These are phyloP conservation scores for Scomberomorus guttatus DNA, from an alignment of 2,797 vertebrate species.

Conservation along the genomic window DNA sequence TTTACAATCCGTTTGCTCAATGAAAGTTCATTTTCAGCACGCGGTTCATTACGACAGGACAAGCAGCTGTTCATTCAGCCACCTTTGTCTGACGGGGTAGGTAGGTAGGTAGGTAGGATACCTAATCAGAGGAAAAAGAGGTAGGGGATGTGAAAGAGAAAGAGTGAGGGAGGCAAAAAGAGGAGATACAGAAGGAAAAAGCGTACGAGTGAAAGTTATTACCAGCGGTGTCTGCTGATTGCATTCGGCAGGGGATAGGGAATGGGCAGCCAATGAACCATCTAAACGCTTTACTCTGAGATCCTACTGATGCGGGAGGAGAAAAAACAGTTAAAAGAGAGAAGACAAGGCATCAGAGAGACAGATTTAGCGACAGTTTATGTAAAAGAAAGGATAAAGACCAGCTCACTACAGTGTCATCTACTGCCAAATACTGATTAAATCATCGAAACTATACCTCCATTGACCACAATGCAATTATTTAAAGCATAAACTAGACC, in stretches of 20 bases:
- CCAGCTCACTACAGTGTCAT: neutral
- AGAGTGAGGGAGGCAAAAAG: conserved; percentile 30
- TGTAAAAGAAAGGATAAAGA: neutral
- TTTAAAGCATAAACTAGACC: neutral
- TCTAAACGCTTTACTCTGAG: conserved; percentile 83
- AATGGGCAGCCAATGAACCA: conserved; percentile 87
- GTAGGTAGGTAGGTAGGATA: conserved; percentile 26
- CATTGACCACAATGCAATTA: neutral
- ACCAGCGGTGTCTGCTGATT: conserved; percentile 92
- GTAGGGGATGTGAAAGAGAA: conserved; percentile 34
- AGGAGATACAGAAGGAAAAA: conserved; percentile 59
- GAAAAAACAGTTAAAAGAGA: conserved; percentile 76
- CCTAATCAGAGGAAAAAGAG: conserved; percentile 50
- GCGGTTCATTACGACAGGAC: conserved; percentile 87
- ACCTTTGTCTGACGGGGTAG: conserved; percentile 83
- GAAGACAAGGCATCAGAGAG: conserved; percentile 2
- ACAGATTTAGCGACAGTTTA: neutral
- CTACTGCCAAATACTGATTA: neutral
- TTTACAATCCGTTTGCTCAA: conserved; percentile 82
- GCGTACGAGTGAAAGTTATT: conserved; percentile 85
- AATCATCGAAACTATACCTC: neutral
- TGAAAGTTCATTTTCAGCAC: conserved; percentile 91
- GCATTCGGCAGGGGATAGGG: conserved; percentile 86
- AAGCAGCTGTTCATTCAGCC: conserved; percentile 83
- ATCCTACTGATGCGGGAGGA: conserved; percentile 84